Evolutionary conservation across 2,113 vertebrate genomes (phyloP), one percentile per base, ranked within the genome.

Genomic region (Anser brachyrhynchus): DNA sequence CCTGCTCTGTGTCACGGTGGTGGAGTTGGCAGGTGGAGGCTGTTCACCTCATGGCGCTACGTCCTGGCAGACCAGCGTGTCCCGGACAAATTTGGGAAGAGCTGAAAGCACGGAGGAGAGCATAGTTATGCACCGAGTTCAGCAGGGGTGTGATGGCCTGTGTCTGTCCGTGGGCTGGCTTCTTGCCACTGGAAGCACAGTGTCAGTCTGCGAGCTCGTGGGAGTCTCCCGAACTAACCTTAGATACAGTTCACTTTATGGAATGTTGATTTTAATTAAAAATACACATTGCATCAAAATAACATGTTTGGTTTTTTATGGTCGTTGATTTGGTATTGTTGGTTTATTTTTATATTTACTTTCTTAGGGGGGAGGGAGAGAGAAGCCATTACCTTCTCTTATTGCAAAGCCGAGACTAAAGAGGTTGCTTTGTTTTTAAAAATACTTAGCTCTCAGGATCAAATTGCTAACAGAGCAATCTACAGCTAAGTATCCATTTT

Each of bases 11-110:
- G 3, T 81, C 51, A 81, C 37, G 76, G 64, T 25, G 1, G 0
- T 57, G 23, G 84, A 58, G 49, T 61, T 21, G 21, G 4, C 9
- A 20, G 29, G 11, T 54, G 31, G 33, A 55, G 57, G 43, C 37
- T 28, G 0, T 39, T 67, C 70, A n/a, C 57, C 37, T 76, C 0
- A 0, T n/a, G 37, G 31, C 3, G 0, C 18, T 49, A 25, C 44
- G 23, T 55, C 11, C 23, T 52, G 11, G 84, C 58, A 58, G 25
- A 49, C 21, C 37, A 37, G 6, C 18, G 19, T 35, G 35, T 64
- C 75, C 62, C 37, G 41, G 72, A n/a, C 35, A 43, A n/a, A 67
- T 58, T 20, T 82, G 75, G 13, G 26, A 58, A 58, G 49, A 70
- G 25, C 22, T 51, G 33, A 84, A 89, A 66, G 39, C 17, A 6